Evolutionary conservation across 2,113 vertebrate species (phyloP).

Genomic region (Phainopepla nitens): DNA sequence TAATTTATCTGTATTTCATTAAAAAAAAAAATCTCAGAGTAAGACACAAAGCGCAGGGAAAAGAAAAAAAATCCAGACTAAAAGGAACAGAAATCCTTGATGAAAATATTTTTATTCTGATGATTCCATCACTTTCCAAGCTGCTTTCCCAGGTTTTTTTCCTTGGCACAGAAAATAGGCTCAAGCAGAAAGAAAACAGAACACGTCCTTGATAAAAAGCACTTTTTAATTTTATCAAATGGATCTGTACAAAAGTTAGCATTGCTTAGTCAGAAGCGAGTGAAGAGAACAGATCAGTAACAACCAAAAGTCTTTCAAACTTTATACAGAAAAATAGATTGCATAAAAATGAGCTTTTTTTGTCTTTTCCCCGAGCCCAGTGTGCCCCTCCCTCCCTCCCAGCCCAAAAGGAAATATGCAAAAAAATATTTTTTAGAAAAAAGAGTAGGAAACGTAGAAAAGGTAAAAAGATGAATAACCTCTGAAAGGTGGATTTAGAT

Average conservation of each 20-base stretch:
- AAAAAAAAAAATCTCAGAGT: background rate
- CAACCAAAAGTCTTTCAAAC: constrained; percentile 65
- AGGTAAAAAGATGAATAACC: constrained; percentile 73
- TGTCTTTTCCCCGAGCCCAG: constrained; percentile 21
- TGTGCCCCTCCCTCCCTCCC: background rate
- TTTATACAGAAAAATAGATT: constrained; percentile 71
- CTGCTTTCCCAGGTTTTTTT: background rate
- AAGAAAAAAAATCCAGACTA: background rate
- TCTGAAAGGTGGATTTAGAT: constrained; percentile 66
- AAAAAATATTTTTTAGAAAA: constrained; percentile 65
- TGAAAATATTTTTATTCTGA: background rate
- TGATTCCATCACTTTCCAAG: background rate
- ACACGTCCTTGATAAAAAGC: constrained; percentile 66
- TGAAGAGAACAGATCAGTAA: constrained; percentile 79
- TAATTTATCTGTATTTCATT: background rate
- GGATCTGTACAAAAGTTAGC: constrained; percentile 91
- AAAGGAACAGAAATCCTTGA: background rate
- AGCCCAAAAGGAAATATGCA: constrained; percentile 53
- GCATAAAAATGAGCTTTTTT: constrained; percentile 63
- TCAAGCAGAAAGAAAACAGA: constrained; percentile 23
- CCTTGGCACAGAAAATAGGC: background rate
- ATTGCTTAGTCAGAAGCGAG: constrained; percentile 84
- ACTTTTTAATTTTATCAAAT: constrained; percentile 85
- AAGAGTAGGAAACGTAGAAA: constrained; percentile 75
- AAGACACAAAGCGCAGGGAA: background rate